Evolutionary conservation across 1,140 invertebrate genomes (phyloP).

Genomic region (Anoplolepis gracilipes): DNA sequence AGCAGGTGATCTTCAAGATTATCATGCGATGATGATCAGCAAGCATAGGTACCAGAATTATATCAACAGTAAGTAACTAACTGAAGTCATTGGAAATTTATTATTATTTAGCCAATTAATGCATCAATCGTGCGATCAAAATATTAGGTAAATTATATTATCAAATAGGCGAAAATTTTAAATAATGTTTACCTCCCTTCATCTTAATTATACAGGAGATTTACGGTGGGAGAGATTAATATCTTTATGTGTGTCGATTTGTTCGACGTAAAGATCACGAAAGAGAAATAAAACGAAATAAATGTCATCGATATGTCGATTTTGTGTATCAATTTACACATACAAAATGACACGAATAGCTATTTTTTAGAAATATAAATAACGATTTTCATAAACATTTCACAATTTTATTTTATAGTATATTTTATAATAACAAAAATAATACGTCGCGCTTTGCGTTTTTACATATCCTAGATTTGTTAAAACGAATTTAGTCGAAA

Average conservation of each 20-base stretch:
- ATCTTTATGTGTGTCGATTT: not conserved
- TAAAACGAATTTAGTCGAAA: not conserved
- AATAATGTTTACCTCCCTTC: too few relatives aligned
- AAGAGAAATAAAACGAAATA: not conserved
- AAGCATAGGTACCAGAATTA: not conserved
- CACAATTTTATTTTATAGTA: not conserved
- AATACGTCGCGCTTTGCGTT: not conserved
- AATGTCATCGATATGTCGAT: too few relatives aligned
- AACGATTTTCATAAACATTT: not conserved
- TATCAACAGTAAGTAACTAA: constrained; percentile 15
- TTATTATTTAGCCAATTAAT: not conserved
- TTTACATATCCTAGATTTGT: not conserved
- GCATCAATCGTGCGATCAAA: not conserved
- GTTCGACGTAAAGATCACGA: not conserved
- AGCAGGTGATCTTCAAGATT: not conserved
- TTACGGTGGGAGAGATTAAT: not conserved
- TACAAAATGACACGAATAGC: too few relatives aligned
- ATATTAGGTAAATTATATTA: not conserved
- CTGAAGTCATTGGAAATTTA: constrained; percentile 10
- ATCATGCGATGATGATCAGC: not conserved
- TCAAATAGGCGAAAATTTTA: not conserved
- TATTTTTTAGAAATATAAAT: not conserved
- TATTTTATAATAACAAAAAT: not conserved
- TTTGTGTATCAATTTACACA: too few relatives aligned
- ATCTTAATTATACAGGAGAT: too few relatives aligned